These are phyloP conservation scores for Etheostoma nigrum DNA, from an alignment of 2,797 vertebrate species.

Conservation along the genomic window DNA sequence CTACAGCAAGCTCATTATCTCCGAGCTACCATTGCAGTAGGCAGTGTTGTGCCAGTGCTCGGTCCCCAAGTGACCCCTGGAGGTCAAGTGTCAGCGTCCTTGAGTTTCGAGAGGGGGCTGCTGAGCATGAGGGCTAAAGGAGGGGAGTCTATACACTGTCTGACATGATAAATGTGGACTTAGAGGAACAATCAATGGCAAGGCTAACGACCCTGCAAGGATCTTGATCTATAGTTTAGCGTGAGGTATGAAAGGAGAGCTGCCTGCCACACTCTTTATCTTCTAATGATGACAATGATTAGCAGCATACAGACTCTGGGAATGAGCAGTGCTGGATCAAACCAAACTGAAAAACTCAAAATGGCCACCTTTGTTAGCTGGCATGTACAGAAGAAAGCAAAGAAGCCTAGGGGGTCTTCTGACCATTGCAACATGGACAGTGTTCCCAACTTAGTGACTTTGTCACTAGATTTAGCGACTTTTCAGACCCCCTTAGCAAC, in stretches of 20 bases:
- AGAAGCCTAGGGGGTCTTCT: background rate
- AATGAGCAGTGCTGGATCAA: background rate
- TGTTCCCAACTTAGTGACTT: too few species aligned
- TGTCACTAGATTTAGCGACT: too few species aligned
- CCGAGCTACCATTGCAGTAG: conserved; percentile 32
- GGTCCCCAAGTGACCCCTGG: conserved; percentile 39
- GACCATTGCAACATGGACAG: background rate
- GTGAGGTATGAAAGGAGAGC: conserved; percentile 27
- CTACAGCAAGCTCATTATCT: conserved; percentile 68
- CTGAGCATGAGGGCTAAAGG: conserved; percentile 30
- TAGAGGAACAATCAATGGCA: conserved; percentile 44
- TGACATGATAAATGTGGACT: conserved; percentile 54
- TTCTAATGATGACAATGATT: conserved; percentile 34
- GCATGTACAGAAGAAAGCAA: background rate
- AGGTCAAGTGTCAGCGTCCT: conserved; percentile 58
- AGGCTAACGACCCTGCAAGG: conserved; percentile 39
- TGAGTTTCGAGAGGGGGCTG: conserved; percentile 44
- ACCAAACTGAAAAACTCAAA: background rate
- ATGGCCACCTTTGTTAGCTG: background rate
- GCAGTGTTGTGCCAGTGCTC: conserved; percentile 29
- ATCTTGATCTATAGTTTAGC: conserved; percentile 43
- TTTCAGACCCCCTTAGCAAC: too few species aligned
- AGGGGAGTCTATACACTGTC: conserved; percentile 57
- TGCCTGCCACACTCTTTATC: conserved; percentile 25
- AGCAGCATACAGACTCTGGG: conserved; percentile 3